Base-by-base conservation (phyloP, 1,140 invertebrate genomes). In the Penaeus vannamei region DNA sequence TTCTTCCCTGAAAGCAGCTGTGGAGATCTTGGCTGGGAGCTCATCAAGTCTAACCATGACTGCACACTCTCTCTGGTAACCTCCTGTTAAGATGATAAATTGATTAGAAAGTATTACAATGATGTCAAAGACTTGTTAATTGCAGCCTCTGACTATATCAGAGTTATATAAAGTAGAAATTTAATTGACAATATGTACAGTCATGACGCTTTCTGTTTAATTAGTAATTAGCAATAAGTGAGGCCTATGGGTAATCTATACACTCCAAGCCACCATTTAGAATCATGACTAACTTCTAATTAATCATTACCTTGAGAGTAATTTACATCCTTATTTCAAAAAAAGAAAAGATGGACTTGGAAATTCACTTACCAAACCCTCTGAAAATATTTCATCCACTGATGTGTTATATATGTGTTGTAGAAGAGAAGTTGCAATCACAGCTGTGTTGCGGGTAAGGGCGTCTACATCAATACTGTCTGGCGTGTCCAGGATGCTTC, bases 331-430 rank as follows among this genome's bases (percentile, higher is more conserved):
- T 91, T 85, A 92, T 91, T 82, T 91, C 91, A 90, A 60, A 7
- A 86, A 85, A 26, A 62, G 85, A 60, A 26, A 64, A 19, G 87
- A 60, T 17, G 80, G 2, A 0, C 79, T 29, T n/a, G 83, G 66
- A 22, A 72, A 32, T 22, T 83, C 22, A 81, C 83, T 85, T 60
- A 87, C 82, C 87, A 90, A 62, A 22, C 89, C 90, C n/a, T 86
- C n/a, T 1, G 72, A 46, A 79, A 91, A 76, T 32, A 91, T 84
- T 80, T 62, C 90, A 84, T 84, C 95, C 72, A 94, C 94, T 19
- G 95, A 96, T 79, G 97, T 93, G 93, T 97, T 97, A 93, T 98
- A 99, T 85, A 99, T 94, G 92, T 96, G 96, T 61, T 95, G 95
- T 1, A 97, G 97, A 72, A 99, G 93, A 2, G 97, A 95, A 92